Percentiles rank a stretch among this genome's conserved stretches.
Conservation (phyloP, 2,888 invertebrate genomes). For the Theodoxus fluviatilis region DNA sequence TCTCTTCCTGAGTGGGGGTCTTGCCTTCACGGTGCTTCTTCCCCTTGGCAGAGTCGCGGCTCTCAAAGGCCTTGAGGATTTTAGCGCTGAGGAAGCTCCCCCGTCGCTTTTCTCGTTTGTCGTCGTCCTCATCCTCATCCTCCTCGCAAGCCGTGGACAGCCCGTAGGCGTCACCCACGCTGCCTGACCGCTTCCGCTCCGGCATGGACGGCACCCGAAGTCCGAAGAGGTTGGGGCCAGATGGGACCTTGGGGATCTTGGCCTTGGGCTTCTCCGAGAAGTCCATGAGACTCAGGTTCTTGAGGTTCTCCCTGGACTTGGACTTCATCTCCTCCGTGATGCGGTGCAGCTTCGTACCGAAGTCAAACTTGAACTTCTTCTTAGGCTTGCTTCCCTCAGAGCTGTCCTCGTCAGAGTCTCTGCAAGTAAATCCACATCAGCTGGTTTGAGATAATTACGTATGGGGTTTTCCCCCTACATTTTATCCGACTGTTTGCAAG, state of each 20-base stretch:
- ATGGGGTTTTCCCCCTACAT: too few species aligned
- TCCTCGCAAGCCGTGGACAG: conserved; percentile 26
- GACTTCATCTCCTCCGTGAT: conserved; percentile 55
- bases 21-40: conserved; percentile 23
- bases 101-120: conserved; percentile 32
- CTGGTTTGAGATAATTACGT: too few species aligned
- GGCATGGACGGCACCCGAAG: conserved; percentile 47
- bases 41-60: conserved; percentile 24
- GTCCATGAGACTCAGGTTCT: conserved; percentile 40
- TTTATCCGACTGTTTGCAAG: too few species aligned
- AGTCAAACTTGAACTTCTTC: conserved; percentile 58
- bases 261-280: conserved; percentile 38
- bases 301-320: conserved; percentile 45
- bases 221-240: conserved; percentile 56
- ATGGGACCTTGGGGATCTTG: conserved; percentile 53
- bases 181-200: conserved; percentile 54
- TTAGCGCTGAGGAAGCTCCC: conserved; percentile 36
- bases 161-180: conserved; percentile 45
- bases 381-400: conserved; percentile 53
- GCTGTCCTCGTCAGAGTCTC: conserved; percentile 57
- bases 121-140: conserved; percentile 34
- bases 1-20: conserved; percentile 23
- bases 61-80: conserved; percentile 33
- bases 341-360: conserved; percentile 52
- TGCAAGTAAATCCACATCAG: too few species aligned